These are phyloP conservation scores for Dicrurus megarhynchus DNA, from an alignment of 2,113 vertebrate species.

Conservation along the genomic window DNA sequence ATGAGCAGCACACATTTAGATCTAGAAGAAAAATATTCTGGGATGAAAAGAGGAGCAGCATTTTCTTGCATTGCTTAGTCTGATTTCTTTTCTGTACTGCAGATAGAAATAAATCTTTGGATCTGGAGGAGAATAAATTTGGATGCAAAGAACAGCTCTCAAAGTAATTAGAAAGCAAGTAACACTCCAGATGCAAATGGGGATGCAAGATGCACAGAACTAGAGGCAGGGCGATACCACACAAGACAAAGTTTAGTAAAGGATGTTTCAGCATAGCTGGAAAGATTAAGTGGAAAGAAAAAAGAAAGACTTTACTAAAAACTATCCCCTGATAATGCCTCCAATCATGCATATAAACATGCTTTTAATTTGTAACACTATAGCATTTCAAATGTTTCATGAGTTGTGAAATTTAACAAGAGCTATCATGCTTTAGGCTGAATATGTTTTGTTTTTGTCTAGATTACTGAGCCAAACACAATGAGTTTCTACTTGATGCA, in stretches of 20 bases:
- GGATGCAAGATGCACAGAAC: accelerated
- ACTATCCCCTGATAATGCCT: background rate
- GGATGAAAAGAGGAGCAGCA: background rate
- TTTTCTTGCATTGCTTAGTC: background rate
- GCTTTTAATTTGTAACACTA: conserved; percentile 31
- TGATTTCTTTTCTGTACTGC: background rate
- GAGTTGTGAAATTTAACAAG: conserved; percentile 32
- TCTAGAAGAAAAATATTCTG: background rate
- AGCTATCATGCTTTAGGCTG: conserved; percentile 12
- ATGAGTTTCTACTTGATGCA: background rate
- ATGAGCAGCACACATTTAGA: background rate
- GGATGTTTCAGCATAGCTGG: background rate
- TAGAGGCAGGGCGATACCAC: background rate
- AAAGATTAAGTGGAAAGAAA: background rate
- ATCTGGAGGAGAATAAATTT: background rate
- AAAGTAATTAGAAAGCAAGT: background rate
- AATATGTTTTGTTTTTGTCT: background rate
- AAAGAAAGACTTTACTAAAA: background rate
- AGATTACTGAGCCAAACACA: conserved; percentile 35
- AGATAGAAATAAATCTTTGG: background rate
- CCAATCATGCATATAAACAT: background rate
- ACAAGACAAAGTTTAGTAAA: background rate
- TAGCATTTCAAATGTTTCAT: background rate
- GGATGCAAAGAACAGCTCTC: background rate
- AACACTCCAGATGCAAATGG: background rate